Evolutionary conservation across 2,888 invertebrate species (phyloP).

Genomic region (Xiphydria camelus): DNA sequence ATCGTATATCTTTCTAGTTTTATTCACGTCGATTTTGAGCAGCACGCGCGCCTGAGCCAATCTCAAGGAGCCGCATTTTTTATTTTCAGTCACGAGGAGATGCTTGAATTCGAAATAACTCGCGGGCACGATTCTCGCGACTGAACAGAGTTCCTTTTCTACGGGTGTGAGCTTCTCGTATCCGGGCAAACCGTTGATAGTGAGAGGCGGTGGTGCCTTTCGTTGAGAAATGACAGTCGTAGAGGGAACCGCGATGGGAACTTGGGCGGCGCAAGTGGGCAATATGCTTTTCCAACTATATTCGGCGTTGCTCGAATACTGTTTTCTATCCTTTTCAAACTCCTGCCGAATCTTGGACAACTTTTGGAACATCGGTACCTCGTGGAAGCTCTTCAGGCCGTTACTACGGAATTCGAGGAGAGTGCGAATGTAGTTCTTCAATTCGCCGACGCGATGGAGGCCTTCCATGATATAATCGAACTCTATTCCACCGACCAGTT

Average conservation of each 20-base stretch:
- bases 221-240: slow-evolving; percentile 38
- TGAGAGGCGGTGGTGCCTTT: slow-evolving; percentile 61
- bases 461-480: slow-evolving; percentile 81
- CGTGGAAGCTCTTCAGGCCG: slow-evolving; percentile 70
- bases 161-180: slow-evolving; percentile 72
- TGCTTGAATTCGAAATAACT: slow-evolving; percentile 79
- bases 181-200: slow-evolving; percentile 75
- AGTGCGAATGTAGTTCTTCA: slow-evolving; percentile 66
- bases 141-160: slow-evolving; percentile 79
- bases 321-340: slow-evolving; percentile 59
- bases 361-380: slow-evolving; percentile 68
- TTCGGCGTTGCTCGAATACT: slow-evolving; percentile 46
- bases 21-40: slow-evolving; percentile 92
- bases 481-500: slow-evolving; percentile 71
- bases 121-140: slow-evolving; percentile 73
- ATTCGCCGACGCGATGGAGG: slow-evolving; percentile 70
- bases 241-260: slow-evolving; percentile 20
- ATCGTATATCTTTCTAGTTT: slow-evolving; percentile 85
- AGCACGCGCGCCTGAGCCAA: slow-evolving; percentile 81
- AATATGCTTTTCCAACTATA: slow-evolving; percentile 43
- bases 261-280: slow-evolving; percentile 24
- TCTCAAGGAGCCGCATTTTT: slow-evolving; percentile 73
- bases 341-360: slow-evolving; percentile 66
- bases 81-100: slow-evolving; percentile 74
- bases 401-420: slow-evolving; percentile 70